These are phyloP conservation scores for Amblyornis subalaris DNA, from an alignment of 2,113 vertebrate genomes.

Conservation along the genomic window DNA sequence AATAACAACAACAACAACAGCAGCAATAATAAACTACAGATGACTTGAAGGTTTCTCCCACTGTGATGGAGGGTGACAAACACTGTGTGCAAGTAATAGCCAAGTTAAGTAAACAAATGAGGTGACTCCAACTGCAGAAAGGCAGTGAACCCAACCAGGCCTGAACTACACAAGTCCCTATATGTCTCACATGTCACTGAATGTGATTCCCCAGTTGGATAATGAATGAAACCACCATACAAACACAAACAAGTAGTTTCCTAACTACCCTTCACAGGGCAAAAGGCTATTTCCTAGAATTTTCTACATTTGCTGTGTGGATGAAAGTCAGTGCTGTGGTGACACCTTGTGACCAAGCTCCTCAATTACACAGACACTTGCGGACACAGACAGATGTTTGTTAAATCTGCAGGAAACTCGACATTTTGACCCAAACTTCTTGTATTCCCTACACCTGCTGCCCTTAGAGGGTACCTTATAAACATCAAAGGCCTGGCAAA, in stretches of 20 bases:
- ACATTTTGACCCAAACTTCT: neutral
- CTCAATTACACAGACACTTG: neutral
- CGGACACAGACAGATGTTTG: neutral
- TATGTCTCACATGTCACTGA: rapidly evolving
- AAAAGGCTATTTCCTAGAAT: neutral
- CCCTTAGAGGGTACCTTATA: neutral
- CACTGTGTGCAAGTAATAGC: neutral
- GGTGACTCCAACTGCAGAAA: neutral
- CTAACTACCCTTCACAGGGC: neutral
- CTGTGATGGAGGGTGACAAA: neutral
- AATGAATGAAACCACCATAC: neutral
- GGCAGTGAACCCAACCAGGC: neutral
- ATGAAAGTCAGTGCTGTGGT: neutral
- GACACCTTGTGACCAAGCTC: constrained; percentile 63
- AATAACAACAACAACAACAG: neutral
- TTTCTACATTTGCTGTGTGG: neutral
- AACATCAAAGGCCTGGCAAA: neutral
- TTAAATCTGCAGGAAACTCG: neutral
- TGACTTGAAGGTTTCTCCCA: neutral
- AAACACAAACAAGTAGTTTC: neutral
- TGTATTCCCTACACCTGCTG: neutral
- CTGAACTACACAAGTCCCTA: neutral
- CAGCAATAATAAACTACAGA: neutral
- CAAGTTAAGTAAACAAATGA: neutral
- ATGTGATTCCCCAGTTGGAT: rapidly evolving